These are phyloP conservation scores for Fregata magnificens DNA, from an alignment of 2,113 vertebrate genomes.

Conservation along the genomic window DNA sequence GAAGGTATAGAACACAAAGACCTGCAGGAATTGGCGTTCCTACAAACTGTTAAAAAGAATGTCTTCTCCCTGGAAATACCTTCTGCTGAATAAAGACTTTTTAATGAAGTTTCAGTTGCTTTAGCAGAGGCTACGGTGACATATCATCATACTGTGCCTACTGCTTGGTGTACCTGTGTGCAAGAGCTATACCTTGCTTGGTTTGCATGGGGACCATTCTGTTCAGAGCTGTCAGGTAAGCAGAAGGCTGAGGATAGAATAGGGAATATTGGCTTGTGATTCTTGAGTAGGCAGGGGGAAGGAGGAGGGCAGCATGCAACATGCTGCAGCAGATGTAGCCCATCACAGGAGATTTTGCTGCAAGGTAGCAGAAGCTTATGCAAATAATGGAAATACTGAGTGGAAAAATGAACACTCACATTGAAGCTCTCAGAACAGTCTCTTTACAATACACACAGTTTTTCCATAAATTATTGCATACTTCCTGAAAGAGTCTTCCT, in stretches of 20 bases:
- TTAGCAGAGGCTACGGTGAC: not conserved
- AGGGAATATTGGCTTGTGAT: not conserved
- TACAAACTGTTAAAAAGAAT: not conserved
- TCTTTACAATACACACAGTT: not conserved
- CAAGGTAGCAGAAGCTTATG: constrained; percentile 18
- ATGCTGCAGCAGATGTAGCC: constrained; percentile 35
- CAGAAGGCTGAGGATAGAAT: constrained; percentile 1
- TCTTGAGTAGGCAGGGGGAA: not conserved
- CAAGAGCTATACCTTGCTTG: not conserved
- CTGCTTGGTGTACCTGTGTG: not conserved
- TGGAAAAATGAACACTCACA: not conserved
- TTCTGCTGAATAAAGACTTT: not conserved
- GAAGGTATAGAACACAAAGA: not conserved
- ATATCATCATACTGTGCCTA: not conserved
- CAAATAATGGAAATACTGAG: constrained; percentile 9
- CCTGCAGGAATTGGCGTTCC: not conserved
- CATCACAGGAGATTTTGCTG: constrained; percentile 47
- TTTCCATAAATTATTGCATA: constrained; percentile 23
- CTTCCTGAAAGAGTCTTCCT: constrained; percentile 29
- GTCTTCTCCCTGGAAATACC: not conserved
- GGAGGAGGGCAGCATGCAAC: not conserved
- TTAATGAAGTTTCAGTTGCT: not conserved
- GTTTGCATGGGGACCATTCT: constrained; percentile 10
- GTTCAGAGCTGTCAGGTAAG: constrained; percentile 25
- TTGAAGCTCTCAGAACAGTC: not conserved